Evolutionary conservation across 2,797 vertebrate genomes (phyloP).

Genomic region (Falco concolor): DNA sequence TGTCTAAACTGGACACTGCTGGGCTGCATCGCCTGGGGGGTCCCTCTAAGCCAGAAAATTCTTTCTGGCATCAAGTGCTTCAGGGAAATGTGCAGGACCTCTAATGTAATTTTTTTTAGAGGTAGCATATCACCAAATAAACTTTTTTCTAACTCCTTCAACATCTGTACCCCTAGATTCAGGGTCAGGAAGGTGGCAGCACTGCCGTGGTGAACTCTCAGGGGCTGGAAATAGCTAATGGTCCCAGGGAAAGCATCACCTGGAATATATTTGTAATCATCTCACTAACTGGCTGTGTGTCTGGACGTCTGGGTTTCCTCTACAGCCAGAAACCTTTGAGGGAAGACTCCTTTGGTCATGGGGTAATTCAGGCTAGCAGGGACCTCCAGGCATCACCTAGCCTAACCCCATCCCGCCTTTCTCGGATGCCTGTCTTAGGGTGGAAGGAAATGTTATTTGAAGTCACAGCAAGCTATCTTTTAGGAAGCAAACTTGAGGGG

Average conservation of each 20-base stretch:
- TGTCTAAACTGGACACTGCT: not conserved
- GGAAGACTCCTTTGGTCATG: not conserved
- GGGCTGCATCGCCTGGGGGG: not conserved
- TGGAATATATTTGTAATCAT: not conserved
- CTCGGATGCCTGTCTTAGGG: not conserved
- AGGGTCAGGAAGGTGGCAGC: not conserved
- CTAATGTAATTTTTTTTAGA: not conserved
- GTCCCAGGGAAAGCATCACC: not conserved
- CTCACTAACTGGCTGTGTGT: not conserved
- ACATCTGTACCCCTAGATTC: not conserved
- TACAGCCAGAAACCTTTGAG: not conserved
- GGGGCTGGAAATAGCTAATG: not conserved
- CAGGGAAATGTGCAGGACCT: not conserved
- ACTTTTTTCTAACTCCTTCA: not conserved
- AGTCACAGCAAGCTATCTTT: not conserved
- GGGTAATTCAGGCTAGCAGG: not conserved
- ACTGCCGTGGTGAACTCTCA: rapidly evolving
- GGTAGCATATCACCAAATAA: not conserved
- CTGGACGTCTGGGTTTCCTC: not conserved
- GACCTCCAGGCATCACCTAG: not conserved
- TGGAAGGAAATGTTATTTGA: not conserved
- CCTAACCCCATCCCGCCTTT: not conserved
- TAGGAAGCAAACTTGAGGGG: not conserved
- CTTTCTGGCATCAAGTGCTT: not conserved
- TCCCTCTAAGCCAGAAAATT: not conserved